Evolutionary conservation across 2,113 vertebrate species (phyloP), one percentile per base, ranked within the genome.

Genomic region (Platysternon megacephalum): DNA sequence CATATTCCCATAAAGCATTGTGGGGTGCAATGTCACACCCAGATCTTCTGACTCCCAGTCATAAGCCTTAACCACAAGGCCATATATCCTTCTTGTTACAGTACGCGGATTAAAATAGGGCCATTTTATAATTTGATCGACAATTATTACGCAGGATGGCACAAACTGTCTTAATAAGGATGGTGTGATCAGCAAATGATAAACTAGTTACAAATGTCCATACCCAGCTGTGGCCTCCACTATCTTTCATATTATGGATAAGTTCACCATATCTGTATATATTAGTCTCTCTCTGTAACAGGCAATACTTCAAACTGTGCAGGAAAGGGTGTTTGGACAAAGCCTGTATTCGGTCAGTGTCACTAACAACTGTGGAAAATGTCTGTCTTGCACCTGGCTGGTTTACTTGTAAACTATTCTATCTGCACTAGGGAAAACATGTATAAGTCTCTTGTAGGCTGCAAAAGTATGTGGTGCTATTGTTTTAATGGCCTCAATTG

Each of bases 401-500:
- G 22, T 46, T 94, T 79, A n/a, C 76, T 93, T 94, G 44, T 51
- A 84, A 93, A 84, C 29, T 86, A 39, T 32, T 56, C 44, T 72
- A 72, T 29, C 55, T 56, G 58, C 80, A 22, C n/a, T n/a, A 74
- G 68, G 16, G 6, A 11, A 17, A 42, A 55, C 5, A 39, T 24
- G 17, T 22, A 35, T 17, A 68, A 42, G 72, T 96, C 89, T 89
- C 79, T 52, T 35, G 82, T 0, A 88, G 61, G 48, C 80, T 93
- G 84, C n/a, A 91, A 76, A 95, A 95, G 58, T 56, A 58, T 42
- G 1, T 0, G 28, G 52, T 2, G 1, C 55, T 88, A 29, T 8
- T 17, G 88, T 87, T 82, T 61, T 86, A 88, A 84, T 78, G 74
- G 91, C 79, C 85, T 93, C 87, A 44, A 81, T 82, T 83, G 65